Conservation (phyloP, 1,140 invertebrate species). For the Gerris buenoi region DNA sequence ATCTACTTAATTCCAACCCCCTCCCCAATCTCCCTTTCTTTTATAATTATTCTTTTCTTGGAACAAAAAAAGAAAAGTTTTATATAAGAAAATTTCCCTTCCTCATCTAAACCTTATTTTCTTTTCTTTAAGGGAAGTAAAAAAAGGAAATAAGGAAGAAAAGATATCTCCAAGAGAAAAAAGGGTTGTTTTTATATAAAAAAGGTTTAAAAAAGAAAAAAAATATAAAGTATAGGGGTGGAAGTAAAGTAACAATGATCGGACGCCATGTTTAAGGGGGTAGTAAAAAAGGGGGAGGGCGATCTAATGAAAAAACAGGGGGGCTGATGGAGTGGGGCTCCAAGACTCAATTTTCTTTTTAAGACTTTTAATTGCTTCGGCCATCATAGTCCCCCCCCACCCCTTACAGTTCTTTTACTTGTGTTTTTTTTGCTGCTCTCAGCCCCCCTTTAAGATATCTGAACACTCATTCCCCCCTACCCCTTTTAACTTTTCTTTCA, state of each 20-base stretch:
- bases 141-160: too few relatives aligned
- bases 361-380: constrained; percentile 27
- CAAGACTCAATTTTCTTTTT: constrained; percentile 25
- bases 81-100: too few relatives aligned
- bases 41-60: too few relatives aligned
- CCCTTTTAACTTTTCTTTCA: constrained; percentile 3
- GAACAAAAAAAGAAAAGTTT: too few relatives aligned
- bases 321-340: constrained; percentile 15
- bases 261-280: constrained; percentile 4
- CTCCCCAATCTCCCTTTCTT: too few relatives aligned
- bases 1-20: too few relatives aligned
- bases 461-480: not conserved
- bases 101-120: too few relatives aligned
- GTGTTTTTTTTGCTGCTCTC: not conserved
- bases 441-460: not conserved
- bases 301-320: constrained; percentile 22
- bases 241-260: not conserved
- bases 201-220: too few relatives aligned
- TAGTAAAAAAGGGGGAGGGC: constrained; percentile 16
- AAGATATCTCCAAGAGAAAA: too few relatives aligned
- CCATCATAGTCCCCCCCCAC: constrained; percentile 20
- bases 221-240: too few relatives aligned
- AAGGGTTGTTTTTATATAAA: too few relatives aligned
- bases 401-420: not conserved
- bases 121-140: too few relatives aligned